A percentile compares a stretch with the other conserved stretches of the same genome.
Conservation (phyloP, 2,888 invertebrate species). For the Buathra laborator region DNA sequence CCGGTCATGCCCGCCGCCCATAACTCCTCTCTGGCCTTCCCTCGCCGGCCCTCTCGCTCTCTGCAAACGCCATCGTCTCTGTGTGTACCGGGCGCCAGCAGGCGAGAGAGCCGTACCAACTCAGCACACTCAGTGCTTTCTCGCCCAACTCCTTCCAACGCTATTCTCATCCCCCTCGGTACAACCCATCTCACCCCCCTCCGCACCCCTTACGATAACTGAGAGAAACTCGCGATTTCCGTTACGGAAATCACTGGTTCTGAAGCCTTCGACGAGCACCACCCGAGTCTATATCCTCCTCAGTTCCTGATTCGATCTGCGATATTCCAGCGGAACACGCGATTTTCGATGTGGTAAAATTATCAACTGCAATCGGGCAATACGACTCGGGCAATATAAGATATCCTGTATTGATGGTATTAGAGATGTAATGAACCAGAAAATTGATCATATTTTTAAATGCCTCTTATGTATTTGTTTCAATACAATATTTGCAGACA, state of each 20-base stretch:
- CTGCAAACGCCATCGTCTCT: conserved; percentile 26
- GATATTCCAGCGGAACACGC: conserved; percentile 28
- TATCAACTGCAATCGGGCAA: background rate
- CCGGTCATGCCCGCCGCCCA: conserved; percentile 77
- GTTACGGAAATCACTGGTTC: conserved; percentile 68
- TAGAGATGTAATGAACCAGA: background rate
- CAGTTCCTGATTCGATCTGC: background rate
- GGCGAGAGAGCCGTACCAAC: conserved; percentile 49
- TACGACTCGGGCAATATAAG: background rate
- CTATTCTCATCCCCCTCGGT: conserved; percentile 27
- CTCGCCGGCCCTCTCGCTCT: conserved; percentile 56
- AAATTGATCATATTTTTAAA: too few species aligned
- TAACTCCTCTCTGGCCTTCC: conserved; percentile 72
- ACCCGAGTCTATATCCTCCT: conserved; percentile 31
- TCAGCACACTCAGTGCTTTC: conserved; percentile 52
- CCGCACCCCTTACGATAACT: conserved; percentile 44
- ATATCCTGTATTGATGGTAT: background rate
- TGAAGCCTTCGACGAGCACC: conserved; percentile 38
- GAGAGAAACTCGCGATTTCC: conserved; percentile 68
- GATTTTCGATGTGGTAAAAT: background rate
- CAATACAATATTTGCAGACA: too few species aligned
- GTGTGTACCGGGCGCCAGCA: conserved; percentile 50
- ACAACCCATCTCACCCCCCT: conserved; percentile 27
- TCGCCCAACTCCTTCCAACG: conserved; percentile 17
- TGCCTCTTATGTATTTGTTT: too few species aligned